Evolutionary conservation across 2,797 vertebrate genomes (phyloP).

Genomic region (Thripadectes ignobilis): DNA sequence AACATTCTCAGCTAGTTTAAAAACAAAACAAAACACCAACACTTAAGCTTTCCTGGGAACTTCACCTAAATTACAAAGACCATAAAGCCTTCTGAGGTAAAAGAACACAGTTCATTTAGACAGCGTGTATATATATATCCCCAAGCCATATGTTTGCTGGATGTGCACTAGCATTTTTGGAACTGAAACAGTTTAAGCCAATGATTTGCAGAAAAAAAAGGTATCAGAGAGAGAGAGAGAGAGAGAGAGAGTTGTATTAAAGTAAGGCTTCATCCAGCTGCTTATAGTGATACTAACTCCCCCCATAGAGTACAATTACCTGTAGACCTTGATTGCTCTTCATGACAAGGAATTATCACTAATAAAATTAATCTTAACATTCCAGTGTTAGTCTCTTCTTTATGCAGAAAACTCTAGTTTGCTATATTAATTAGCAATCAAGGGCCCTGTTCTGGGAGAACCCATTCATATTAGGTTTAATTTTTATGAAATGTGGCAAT

Average conservation of each 20-base stretch:
- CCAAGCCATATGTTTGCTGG: conserved; percentile 12
- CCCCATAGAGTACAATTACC: not conserved
- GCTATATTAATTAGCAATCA: not conserved
- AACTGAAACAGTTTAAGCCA: conserved; percentile 10
- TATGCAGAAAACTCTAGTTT: not conserved
- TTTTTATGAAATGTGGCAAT: not conserved
- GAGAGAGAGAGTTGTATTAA: not conserved
- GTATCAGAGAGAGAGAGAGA: not conserved
- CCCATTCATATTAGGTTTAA: not conserved
- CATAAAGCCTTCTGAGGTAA: not conserved
- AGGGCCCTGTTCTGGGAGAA: not conserved
- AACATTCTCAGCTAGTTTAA: not conserved
- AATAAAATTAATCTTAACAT: not conserved
- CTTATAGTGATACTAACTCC: not conserved
- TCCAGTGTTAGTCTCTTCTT: not conserved
- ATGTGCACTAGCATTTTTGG: conserved; percentile 12
- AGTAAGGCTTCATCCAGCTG: not conserved
- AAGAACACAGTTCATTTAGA: conserved; percentile 21
- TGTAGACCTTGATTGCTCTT: not conserved
- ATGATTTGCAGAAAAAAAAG: not conserved
- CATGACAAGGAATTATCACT: not conserved
- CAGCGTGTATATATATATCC: not conserved
- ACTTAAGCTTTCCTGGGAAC: not conserved
- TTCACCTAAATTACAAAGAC: conserved; percentile 6
- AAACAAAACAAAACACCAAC: not conserved